Evolutionary conservation across 2,888 invertebrate genomes (phyloP).

Genomic region (Ochropleura plecta): DNA sequence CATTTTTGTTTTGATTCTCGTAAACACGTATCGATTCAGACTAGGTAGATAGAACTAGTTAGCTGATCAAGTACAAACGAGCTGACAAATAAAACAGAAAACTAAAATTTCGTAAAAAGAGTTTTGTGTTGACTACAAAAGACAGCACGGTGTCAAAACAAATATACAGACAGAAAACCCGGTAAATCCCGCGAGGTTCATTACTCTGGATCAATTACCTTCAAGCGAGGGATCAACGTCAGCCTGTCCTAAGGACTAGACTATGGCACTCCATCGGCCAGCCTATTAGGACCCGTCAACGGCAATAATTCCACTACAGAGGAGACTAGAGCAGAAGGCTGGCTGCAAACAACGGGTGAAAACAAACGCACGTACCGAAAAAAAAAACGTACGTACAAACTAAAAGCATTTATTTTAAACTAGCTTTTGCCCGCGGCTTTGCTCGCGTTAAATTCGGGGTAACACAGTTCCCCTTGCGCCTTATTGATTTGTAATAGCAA

Average conservation of each 20-base stretch:
- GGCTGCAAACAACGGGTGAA: background rate
- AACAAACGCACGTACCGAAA: background rate
- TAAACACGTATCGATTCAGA: background rate
- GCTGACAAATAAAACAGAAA: background rate
- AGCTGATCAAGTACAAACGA: background rate
- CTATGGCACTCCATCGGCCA: conserved; percentile 38
- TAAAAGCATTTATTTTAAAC: no score
- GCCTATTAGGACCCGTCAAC: conserved; percentile 49
- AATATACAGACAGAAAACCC: conserved; percentile 6
- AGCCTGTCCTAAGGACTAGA: conserved; percentile 27
- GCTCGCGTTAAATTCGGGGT: no score
- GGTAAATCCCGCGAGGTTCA: conserved; percentile 14
- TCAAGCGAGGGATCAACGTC: conserved; percentile 45
- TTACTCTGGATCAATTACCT: conserved; percentile 48
- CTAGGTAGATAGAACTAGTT: background rate
- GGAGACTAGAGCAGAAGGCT: conserved; percentile 14
- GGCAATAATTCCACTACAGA: conserved; percentile 19
- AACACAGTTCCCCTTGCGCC: no score
- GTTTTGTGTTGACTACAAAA: conserved; percentile 12
- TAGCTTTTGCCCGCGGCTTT: no score
- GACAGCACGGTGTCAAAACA: conserved; percentile 29
- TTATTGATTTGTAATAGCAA: no score
- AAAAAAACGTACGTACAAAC: background rate
- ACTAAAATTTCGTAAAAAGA: background rate
- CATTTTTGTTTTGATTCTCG: background rate